phyloP scores from a whole-genome alignment of 1,140 invertebrate species.

The Caerostris extrusa region DNA sequence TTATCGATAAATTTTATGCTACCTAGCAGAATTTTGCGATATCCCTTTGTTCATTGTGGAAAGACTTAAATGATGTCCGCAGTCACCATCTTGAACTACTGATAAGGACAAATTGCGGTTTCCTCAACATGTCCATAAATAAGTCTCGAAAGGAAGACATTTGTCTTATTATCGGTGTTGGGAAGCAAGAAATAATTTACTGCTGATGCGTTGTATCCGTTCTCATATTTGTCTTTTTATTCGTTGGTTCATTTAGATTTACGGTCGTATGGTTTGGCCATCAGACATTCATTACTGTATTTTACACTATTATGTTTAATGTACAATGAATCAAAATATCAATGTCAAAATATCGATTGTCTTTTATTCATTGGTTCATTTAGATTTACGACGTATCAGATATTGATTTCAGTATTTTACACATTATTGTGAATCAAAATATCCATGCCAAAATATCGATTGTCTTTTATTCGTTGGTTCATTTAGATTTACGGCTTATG shows the following conservation, averaged over 20 bases:
- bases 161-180: not conserved
- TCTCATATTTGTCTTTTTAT: not conserved
- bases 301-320: no score
- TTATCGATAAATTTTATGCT: not conserved
- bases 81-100: not conserved
- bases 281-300: no score
- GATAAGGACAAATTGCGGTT: not conserved
- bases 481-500: not conserved
- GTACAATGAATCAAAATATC: no score
- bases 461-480: not conserved
- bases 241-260: not conserved
- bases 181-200: not conserved
- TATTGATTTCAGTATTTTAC: no score
- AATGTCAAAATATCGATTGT: no score
- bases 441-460: no score
- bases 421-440: no score
- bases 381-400: no score
- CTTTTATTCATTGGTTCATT: no score
- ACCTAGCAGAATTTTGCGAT: not conserved
- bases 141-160: not conserved
- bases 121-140: conserved; percentile 6
- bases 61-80: not conserved
- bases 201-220: not conserved
- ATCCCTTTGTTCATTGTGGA: not conserved
- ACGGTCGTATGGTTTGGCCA: no score